phyloP scores from a whole-genome alignment of 2,113 vertebrate genomes.

The Clinocottus analis region DNA sequence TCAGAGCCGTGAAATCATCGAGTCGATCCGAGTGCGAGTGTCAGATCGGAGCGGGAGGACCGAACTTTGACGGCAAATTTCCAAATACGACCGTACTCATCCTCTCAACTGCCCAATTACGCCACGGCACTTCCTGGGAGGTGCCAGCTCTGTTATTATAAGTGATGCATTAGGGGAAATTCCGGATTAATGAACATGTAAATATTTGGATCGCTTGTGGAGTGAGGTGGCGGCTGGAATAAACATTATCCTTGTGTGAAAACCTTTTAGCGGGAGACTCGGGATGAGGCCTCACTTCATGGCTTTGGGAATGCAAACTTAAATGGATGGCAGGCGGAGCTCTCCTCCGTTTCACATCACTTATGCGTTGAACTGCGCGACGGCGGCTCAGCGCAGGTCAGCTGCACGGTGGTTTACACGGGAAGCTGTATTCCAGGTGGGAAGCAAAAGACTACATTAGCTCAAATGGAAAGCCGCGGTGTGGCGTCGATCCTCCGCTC shows the following conservation, averaged over 20 bases:
- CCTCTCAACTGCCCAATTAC: conserved; percentile 37
- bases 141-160: conserved; percentile 71
- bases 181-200: conserved; percentile 79
- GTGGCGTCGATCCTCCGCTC: background rate
- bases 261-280: conserved; percentile 68
- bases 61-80: conserved; percentile 26
- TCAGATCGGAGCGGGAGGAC: conserved; percentile 1
- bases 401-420: background rate
- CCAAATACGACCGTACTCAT: conserved; percentile 38
- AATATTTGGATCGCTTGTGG: conserved; percentile 77
- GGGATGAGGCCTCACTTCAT: conserved; percentile 50
- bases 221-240: conserved; percentile 70
- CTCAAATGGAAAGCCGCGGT: background rate
- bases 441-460: background rate
- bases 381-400: background rate
- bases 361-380: background rate
- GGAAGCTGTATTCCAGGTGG: background rate
- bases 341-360: conserved; percentile 21
- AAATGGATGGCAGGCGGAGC: conserved; percentile 16
- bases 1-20: conserved; percentile 28
- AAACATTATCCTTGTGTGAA: conserved; percentile 64
- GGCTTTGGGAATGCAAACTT: conserved; percentile 35
- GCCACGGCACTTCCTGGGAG: conserved; percentile 46
- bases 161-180: conserved; percentile 80
- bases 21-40: background rate